Percentiles rank a stretch among this genome's conserved stretches.
These are phyloP conservation scores for Mobula birostris DNA, from an alignment of 2,113 vertebrate genomes.

Conservation along the genomic window DNA sequence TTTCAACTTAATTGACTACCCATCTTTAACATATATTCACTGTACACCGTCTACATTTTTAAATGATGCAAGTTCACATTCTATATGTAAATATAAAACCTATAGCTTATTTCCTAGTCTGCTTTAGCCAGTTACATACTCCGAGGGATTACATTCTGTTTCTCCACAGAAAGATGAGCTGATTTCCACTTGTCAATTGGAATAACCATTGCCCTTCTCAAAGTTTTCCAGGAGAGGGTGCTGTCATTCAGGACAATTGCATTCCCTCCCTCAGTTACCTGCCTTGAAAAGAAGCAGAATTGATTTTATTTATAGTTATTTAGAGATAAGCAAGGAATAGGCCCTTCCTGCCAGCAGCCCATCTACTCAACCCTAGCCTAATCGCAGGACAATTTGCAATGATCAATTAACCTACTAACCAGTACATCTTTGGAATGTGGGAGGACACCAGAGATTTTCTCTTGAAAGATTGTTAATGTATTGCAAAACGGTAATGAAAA, in stretches of 20 bases:
- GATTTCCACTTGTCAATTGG: not conserved
- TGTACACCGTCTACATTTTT: not conserved
- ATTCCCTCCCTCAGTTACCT: not conserved
- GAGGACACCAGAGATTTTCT: not conserved
- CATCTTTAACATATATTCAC: not conserved
- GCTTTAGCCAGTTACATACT: not conserved
- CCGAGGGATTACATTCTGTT: not conserved
- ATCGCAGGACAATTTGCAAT: too few relatives aligned
- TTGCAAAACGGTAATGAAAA: not conserved
- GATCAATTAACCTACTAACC: too few relatives aligned
- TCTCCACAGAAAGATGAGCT: too few relatives aligned
- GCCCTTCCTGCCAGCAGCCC: too few relatives aligned
- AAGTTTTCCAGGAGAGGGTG: constrained; percentile 29
- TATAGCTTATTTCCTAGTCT: not conserved
- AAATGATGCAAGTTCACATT: not conserved
- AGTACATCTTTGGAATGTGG: too few relatives aligned
- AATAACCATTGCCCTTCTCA: not conserved
- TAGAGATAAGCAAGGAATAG: too few relatives aligned
- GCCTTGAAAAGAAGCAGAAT: not conserved
- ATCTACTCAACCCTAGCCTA: too few relatives aligned
- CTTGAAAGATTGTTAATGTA: not conserved
- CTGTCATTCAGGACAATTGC: not conserved
- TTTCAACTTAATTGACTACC: too few relatives aligned
- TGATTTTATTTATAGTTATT: not conserved
- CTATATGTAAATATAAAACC: not conserved